phyloP scores from a whole-genome alignment of 2,797 vertebrate genomes.

The Rhinatrema bivittatum region DNA sequence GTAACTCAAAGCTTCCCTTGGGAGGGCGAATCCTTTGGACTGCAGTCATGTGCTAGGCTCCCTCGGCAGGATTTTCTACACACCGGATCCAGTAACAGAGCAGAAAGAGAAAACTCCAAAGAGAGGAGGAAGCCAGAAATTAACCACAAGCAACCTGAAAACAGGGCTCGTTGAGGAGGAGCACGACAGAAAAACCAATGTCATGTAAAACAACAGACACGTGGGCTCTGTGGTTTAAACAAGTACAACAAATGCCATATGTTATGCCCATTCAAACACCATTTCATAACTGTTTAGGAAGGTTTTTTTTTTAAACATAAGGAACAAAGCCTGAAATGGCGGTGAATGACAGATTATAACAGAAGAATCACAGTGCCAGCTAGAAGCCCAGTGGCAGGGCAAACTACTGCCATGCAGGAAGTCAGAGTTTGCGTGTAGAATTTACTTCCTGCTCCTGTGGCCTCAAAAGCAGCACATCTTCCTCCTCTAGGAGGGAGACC shows the following conservation, averaged over 20 bases:
- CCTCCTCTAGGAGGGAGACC: too few relatives aligned
- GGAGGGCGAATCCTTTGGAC: conserved; percentile 60
- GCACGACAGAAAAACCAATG: conserved; percentile 31
- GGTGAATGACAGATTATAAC: too few relatives aligned
- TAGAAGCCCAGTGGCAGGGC: too few relatives aligned
- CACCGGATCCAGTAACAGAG: conserved; percentile 46
- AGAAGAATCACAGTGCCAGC: too few relatives aligned
- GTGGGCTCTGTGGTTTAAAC: conserved; percentile 25
- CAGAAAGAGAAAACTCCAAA: conserved; percentile 33
- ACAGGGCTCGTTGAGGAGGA: conserved; percentile 50
- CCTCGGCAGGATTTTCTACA: conserved; percentile 29
- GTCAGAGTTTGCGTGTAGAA: too few relatives aligned
- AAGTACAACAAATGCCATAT: conserved; percentile 21
- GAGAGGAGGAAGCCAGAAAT: conserved; percentile 29
- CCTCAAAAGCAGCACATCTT: too few relatives aligned
- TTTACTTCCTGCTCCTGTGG: too few relatives aligned
- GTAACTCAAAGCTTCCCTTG: conserved; percentile 74
- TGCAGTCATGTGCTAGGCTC: conserved; percentile 55
- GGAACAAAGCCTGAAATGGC: too few relatives aligned
- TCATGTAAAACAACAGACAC: conserved; percentile 56
- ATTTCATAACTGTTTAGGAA: too few relatives aligned
- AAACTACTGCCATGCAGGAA: too few relatives aligned
- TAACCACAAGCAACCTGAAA: conserved; percentile 51
- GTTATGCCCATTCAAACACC: too few relatives aligned
- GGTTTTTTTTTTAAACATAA: too few relatives aligned